These are phyloP conservation scores for Ectropis grisescens DNA, from an alignment of 1,140 invertebrate species.

Conservation along the genomic window DNA sequence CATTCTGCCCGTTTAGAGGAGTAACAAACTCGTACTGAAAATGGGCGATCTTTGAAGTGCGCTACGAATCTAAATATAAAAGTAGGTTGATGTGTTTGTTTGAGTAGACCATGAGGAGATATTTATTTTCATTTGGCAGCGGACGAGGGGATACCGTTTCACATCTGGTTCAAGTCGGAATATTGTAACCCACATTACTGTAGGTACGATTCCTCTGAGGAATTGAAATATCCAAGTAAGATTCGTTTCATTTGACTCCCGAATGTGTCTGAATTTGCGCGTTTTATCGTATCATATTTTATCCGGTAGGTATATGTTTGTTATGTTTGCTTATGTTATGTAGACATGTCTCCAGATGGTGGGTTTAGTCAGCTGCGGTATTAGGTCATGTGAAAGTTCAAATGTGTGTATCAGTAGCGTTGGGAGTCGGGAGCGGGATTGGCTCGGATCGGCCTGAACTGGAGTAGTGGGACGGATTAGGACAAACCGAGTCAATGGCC, in stretches of 20 bases:
- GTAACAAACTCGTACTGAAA: too few relatives aligned
- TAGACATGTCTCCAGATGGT: slow-evolving; percentile 8
- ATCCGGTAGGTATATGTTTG: too few relatives aligned
- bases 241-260: slow-evolving; percentile 9
- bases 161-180: slow-evolving; percentile 25
- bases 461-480: slow-evolving; percentile 67
- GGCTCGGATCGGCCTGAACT: slow-evolving; percentile 39
- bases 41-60: slow-evolving; percentile 13
- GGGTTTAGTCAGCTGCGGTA: slow-evolving; percentile 16
- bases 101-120: slow-evolving; percentile 36
- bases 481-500: slow-evolving; percentile 67
- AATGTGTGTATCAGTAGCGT: slow-evolving; percentile 20
- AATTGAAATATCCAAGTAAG: too few relatives aligned
- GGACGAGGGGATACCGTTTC: slow-evolving; percentile 20
- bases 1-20: too few relatives aligned
- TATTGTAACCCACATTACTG: slow-evolving; percentile 17
- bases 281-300: too few relatives aligned
- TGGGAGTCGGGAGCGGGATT: slow-evolving; percentile 8
- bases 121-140: slow-evolving; percentile 44
- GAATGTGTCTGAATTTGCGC: slow-evolving; percentile 12
- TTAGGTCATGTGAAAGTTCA: slow-evolving; percentile 34
- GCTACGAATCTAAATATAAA: slow-evolving; percentile 31
- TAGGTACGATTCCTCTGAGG: too few relatives aligned
- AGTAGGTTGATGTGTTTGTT: slow-evolving; percentile 39
- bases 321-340: too few relatives aligned